Evolutionary conservation across 2,113 vertebrate genomes (phyloP).

Genomic region (Okapia johnstoni): DNA sequence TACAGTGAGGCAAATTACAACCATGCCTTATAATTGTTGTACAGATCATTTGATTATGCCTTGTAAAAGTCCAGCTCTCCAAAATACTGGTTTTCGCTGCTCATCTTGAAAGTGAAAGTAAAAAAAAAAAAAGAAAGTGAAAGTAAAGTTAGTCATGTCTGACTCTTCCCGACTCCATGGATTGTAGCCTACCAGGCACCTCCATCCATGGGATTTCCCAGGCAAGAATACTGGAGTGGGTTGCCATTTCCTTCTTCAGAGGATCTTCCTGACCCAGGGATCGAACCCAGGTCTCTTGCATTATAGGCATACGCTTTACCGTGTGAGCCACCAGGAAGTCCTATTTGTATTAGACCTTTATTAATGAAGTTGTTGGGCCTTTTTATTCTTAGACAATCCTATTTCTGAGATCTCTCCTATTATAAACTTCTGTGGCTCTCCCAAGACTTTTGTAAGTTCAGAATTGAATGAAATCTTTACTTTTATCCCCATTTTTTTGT

Average conservation of each 20-base stretch:
- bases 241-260: not conserved
- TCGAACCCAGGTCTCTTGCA: not conserved
- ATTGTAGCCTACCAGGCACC: not conserved
- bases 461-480: conserved; percentile 21
- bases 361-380: not conserved
- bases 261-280: not conserved
- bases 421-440: not conserved
- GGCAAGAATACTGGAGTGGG: not conserved
- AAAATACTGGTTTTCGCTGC: not conserved
- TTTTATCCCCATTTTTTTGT: not conserved
- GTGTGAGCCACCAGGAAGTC: not conserved
- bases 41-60: not conserved
- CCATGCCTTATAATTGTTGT: not conserved
- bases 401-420: not conserved
- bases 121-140: not conserved
- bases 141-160: not conserved
- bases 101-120: not conserved
- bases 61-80: not conserved
- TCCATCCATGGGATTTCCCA: not conserved
- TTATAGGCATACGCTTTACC: not conserved
- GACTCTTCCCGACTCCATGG: not conserved
- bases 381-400: conserved; percentile 19
- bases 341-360: not conserved
- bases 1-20: not conserved
- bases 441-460: conserved; percentile 4